Evolutionary conservation across 2,888 invertebrate species (phyloP), one percentile per base, ranked within the genome.

Genomic region (Amphipyra tragopoginis): DNA sequence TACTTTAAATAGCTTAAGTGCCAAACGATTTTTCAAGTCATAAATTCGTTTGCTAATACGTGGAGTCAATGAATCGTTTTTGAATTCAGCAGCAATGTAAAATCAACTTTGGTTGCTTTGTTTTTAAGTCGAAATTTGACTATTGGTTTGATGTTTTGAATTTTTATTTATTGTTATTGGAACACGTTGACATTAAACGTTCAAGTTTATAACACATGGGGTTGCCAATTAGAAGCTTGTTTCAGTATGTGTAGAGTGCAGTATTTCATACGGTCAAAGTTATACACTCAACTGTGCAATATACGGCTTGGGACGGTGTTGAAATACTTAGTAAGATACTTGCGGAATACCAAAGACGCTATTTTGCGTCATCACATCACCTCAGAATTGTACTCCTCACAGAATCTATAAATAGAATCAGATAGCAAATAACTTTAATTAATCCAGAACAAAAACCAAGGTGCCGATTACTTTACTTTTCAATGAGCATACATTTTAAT

Each of bases 1-100:
- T 74, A 78, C 80, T 83, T 79, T 79, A 84, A 86, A 86, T 84
- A 84, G 69, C 78, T 77, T 60, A 72, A 76, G 79, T 78, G 73
- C 68, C 62, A 69, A 83, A 77, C 78, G 74, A 83, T 84, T 80
- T 81, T 81, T 81, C 56, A 74, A 75, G 77, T 60, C 75, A 81
- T 85, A 81, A 86, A 85, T 84, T 82, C 59, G 56, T 75, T 72
- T 53, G 52, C 59, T 72, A 77, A 76, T 74, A 61, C 64, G 44
- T 10, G 4, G 33, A 75, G 56, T 64, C 77, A 65, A 68, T 72
- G 72, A 72, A 68, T 65, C 61, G 63, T 69, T 79, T 68, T 55
- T 10, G 49, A 33, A 38, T 61, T 34, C n/a, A 45, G 2, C 39
- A 5, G 9, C 33, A 45, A 4, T 1, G 45, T 36, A 61, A 63